Base-by-base conservation (phyloP, 1,140 invertebrate species). In the Drosophila watanabei region DNA sequence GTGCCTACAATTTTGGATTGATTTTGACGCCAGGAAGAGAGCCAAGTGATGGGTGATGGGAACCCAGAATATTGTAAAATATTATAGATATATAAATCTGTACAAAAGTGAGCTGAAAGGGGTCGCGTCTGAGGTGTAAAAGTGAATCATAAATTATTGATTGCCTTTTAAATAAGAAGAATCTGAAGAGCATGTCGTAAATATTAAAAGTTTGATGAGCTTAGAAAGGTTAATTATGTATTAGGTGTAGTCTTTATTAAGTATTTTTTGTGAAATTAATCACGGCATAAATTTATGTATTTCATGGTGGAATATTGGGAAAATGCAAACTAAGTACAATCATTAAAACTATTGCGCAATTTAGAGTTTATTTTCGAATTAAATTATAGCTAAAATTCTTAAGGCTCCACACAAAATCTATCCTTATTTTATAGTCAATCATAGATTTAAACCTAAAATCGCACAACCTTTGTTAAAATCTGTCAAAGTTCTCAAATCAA, bases 1-100 rank as follows among this genome's bases (percentile, higher is more conserved):
- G 71, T 69, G 70, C 41, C 62, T 68, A 46, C 60, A n/a, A 16
- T 80, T 89, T 89, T 77, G 41, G 73, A 57, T 89, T 84, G 68
- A 78, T 77, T 88, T 77, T 88, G 60, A 87, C 76, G 80, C 83
- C 76, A 83, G 51, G 20, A 16, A 20, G 28, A 52, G 32, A 32
- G 18, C 30, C 20, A 28, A 24, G 11, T 43, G 39, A 41, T 57
- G 28, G 41, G 14, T 52, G n/a, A 43, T 70, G 58, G 30, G 39
- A 51, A 78, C 20, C 13, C 13, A 37, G 13, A 35, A 37, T 52
- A 78, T 49, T 49, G 20, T 18, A 37, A 32, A 18, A 35, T 64
- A 61, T 48, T 56, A 11, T 14, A 30, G 20, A 20, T 7, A 30
- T 18, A 32, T 37, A 13, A 4, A 20, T 28, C 16, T 13, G 20